Evolutionary conservation across 2,888 invertebrate species (phyloP), one percentile per base, ranked within the genome.

Genomic region (Troglohyphantes excavatus): DNA sequence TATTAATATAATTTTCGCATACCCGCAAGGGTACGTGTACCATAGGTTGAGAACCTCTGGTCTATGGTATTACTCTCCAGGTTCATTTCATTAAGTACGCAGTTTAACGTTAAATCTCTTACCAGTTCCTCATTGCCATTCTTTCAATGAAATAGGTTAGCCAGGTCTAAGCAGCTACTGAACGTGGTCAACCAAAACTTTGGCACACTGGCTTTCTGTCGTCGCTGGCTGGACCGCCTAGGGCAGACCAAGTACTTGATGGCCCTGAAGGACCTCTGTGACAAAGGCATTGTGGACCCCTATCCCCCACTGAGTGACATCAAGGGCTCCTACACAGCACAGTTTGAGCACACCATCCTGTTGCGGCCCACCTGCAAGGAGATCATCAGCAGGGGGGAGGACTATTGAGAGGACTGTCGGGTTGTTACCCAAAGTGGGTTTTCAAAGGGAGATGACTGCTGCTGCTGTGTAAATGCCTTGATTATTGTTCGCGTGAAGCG

Each of bases 361-460:
- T 95, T 99, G 91, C 95, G 99, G 92, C 99, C 99, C 63, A 99
- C 98, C 0, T 99, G 99, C 95, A 99, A 99, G 94, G 99, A 99
- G 94, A 96, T 99, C 27, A 96, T 99, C 72, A 98, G 98, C 29
- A 96, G 99, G 91, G 99, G 99, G 39, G 96, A 97, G 91, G 99
- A 99, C 94, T 99, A 98, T n/a, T n/a, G n/a, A n/a, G n/a, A n/a
- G n/a, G n/a, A n/a, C 94, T 98, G 95, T 95, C n/a, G n/a, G 23
- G 33, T 23, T 68, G 19, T n/a, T 17, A 68, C 2, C 13, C 6
- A 29, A 43, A 19, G n/a, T 19, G n/a, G 5, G 19, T 33, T 21
- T 6, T 61, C 7, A 17, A 19, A 17, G 23, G 23, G 7, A 21
- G 29, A 29, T 26, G 19, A 27, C 26, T 65, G 43, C n/a, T 21